Evolutionary conservation across 64 coral and sea anemone genomes (phyloP).

Genomic region (Stichodactyla helianthus): DNA sequence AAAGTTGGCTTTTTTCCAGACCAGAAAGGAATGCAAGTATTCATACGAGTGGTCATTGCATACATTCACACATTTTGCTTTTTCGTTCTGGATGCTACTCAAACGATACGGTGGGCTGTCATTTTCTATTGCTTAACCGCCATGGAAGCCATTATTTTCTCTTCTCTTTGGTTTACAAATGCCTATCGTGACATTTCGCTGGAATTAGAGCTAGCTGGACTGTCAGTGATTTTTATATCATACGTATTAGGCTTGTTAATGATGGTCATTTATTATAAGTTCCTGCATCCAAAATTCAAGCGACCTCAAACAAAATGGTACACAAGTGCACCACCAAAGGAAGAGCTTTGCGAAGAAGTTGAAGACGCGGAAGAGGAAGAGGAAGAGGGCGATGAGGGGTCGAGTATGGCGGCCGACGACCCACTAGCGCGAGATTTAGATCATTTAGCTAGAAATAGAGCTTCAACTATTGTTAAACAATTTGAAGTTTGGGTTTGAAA

Average conservation of each 20-base stretch:
- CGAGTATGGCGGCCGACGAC: background rate
- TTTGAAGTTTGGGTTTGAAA: slow-evolving; percentile 9
- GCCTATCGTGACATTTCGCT: slow-evolving; percentile 27
- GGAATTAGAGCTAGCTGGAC: slow-evolving; percentile 66
- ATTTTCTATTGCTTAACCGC: slow-evolving; percentile 62
- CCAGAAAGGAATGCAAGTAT: slow-evolving; percentile 41
- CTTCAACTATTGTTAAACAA: background rate
- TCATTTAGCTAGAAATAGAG: background rate
- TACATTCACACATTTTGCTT: slow-evolving; percentile 93
- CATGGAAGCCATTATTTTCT: slow-evolving; percentile 57
- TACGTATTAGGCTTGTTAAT: slow-evolving; percentile 52
- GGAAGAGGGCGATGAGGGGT: background rate
- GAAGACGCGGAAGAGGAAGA: background rate
- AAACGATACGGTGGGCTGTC: slow-evolving; percentile 57
- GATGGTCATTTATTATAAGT: slow-evolving; percentile 70
- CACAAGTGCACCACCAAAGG: background rate
- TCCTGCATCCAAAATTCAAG: slow-evolving; percentile 69
- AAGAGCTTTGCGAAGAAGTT: slow-evolving; percentile 2
- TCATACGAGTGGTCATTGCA: slow-evolving; percentile 58
- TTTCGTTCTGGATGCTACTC: slow-evolving; percentile 54
- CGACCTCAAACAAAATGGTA: slow-evolving; percentile 45
- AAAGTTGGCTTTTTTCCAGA: slow-evolving; percentile 74
- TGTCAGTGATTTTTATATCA: slow-evolving; percentile 61
- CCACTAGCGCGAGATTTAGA: background rate
- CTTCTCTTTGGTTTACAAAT: slow-evolving; percentile 72